Base-by-base conservation (phyloP, 2,888 invertebrate genomes). In the Lumbricus terrestris region DNA sequence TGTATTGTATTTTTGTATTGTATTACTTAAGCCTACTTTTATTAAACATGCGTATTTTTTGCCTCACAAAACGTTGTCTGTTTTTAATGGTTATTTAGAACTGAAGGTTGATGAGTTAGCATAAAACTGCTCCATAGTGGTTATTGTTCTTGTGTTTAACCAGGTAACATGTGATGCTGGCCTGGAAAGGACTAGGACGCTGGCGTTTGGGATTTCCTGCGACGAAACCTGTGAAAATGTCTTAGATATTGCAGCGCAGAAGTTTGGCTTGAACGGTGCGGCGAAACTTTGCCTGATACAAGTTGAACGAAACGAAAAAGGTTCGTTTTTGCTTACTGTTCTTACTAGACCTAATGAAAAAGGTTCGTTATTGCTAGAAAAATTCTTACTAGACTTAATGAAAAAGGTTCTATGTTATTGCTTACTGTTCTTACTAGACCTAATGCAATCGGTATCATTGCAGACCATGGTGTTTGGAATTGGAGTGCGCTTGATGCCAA, bases 91-190 rank as follows among this genome's bases (percentile, higher is more conserved):
- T 69, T 3, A 69, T n/a, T 69, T n/a, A 69, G 69, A n/a, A 47
- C 47, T 20, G 1, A n/a, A 0, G 11, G 69, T 69, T 69, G 4
- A 69, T n/a, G 8, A 69, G 29, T 69, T n/a, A 8, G n/a, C 69
- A 69, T 11, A 54, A 5, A 54, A 54, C 11, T 13, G 16, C 16
- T 18, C 11, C 18, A 18, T 42, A 18, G 2, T 42, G 6, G 47
- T 47, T 47, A 88, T 35, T 47, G 40, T 34, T 33, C 33, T 47
- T 5, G 16, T 47, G 47, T 88, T 47, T 29, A 38, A 34, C 88
- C 34, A 88, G 42, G 88, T 88, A 40, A 88, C 38, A 42, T 88
- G 88, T 88, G 47, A 88, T 88, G 42, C 88, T 88, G 38, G 88
- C 18, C 40, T 29, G 6, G 88, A 47, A 38, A 40, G 88, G 29